Evolutionary conservation across 2,797 vertebrate species (phyloP).

Genomic region (Sebastolobus alascanus): DNA sequence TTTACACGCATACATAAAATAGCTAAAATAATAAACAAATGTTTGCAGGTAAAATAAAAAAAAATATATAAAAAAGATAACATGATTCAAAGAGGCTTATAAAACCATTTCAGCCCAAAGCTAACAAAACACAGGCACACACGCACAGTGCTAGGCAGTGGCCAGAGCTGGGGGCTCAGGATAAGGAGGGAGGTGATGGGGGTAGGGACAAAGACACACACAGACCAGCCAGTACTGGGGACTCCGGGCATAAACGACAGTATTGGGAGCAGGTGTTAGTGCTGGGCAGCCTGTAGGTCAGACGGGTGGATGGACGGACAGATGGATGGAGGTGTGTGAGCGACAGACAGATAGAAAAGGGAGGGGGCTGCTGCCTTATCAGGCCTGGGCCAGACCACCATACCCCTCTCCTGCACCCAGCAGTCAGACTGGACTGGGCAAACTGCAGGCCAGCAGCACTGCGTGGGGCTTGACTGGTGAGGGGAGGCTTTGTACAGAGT

Average conservation of each 20-base stretch:
- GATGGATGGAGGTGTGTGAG: slow-evolving; percentile 67
- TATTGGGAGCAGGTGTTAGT: slow-evolving; percentile 74
- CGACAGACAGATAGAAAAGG: slow-evolving; percentile 59
- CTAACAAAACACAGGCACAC: slow-evolving; percentile 28
- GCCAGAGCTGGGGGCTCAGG: slow-evolving; percentile 57
- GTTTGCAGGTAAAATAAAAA: slow-evolving; percentile 15
- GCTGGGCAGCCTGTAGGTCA: slow-evolving; percentile 72
- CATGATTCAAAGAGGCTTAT: slow-evolving; percentile 2
- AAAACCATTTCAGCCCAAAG: slow-evolving; percentile 30
- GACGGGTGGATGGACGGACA: slow-evolving; percentile 62
- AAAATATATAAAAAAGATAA: background rate
- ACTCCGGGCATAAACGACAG: slow-evolving; percentile 62
- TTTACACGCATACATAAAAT: background rate
- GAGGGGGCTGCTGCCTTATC: slow-evolving; percentile 71
- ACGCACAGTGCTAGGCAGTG: slow-evolving; percentile 17
- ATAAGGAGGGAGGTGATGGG: slow-evolving; percentile 62
- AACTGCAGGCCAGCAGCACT: slow-evolving; percentile 69
- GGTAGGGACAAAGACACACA: slow-evolving; percentile 53
- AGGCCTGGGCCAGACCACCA: slow-evolving; percentile 71
- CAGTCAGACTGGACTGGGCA: slow-evolving; percentile 67
- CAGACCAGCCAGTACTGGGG: slow-evolving; percentile 36
- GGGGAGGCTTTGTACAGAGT: slow-evolving; percentile 56
- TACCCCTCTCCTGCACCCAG: slow-evolving; percentile 66
- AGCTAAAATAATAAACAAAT: background rate
- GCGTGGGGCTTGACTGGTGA: slow-evolving; percentile 59